Percentiles rank a stretch among this genome's conserved stretches.
Conservation (phyloP, 2,113 vertebrate genomes). For the Platichthys stellatus region DNA sequence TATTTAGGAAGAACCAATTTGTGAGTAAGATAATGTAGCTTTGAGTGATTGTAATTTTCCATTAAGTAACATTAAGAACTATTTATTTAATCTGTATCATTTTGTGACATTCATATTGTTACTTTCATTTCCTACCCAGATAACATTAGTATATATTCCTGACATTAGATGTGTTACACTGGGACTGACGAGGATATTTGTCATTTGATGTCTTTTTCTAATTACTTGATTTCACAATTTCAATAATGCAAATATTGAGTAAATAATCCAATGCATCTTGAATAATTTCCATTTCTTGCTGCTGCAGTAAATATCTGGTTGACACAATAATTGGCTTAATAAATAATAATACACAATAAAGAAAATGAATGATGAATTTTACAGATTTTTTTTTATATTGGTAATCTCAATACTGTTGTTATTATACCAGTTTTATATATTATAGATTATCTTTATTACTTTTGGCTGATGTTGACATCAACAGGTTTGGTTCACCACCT, state of each 20-base stretch:
- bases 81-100: not conserved
- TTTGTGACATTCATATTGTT: not conserved
- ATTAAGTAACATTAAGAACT: not conserved
- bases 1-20: constrained; percentile 18
- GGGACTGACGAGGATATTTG: too few relatives aligned
- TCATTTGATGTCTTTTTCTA: too few relatives aligned
- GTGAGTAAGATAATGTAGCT: constrained; percentile 15
- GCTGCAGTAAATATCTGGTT: too few relatives aligned
- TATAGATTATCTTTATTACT: not conserved
- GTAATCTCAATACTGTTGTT: not conserved
- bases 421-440: not conserved
- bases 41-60: not conserved
- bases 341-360: too few relatives aligned
- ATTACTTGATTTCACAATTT: too few relatives aligned
- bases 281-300: too few relatives aligned
- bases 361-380: not conserved
- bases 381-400: not conserved
- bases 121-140: too few relatives aligned
- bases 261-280: too few relatives aligned
- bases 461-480: not conserved
- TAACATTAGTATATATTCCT: too few relatives aligned
- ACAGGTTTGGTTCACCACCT: not conserved
- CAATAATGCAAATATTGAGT: too few relatives aligned
- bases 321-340: too few relatives aligned
- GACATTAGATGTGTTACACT: too few relatives aligned